These are phyloP conservation scores for Hoplodrina ambigua DNA, from an alignment of 2,888 invertebrate genomes.

Conservation along the genomic window DNA sequence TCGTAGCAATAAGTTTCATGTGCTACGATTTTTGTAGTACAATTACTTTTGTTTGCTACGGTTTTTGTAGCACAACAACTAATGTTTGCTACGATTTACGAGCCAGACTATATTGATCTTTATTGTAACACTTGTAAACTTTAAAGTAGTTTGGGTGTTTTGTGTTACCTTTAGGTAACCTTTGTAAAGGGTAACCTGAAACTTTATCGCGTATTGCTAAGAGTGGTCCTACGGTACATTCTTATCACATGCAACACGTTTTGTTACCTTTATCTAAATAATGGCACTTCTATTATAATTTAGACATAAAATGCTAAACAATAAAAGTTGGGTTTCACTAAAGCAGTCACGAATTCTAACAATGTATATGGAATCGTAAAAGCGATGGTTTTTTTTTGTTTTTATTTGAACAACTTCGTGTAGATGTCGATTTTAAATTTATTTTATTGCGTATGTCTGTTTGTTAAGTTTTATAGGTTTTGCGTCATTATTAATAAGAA, in stretches of 20 bases:
- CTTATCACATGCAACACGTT: not conserved
- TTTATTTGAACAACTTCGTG: slow-evolving; percentile 44
- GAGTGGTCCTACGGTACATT: slow-evolving; percentile 23
- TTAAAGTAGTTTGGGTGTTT: not conserved
- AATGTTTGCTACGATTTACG: not conserved
- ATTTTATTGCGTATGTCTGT: slow-evolving; percentile 45
- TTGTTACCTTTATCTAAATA: slow-evolving; percentile 37
- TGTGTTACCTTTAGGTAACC: not conserved
- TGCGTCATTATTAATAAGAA: slow-evolving; percentile 14
- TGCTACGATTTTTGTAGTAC: slow-evolving; percentile 40
- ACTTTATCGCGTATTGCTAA: not conserved
- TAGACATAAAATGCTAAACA: slow-evolving; percentile 60
- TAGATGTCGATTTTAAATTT: slow-evolving; percentile 56
- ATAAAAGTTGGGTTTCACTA: slow-evolving; percentile 58
- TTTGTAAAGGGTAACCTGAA: not conserved
- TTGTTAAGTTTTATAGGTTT: slow-evolving; percentile 42
- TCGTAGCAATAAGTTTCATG: slow-evolving; percentile 25
- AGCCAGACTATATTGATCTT: too few relatives aligned
- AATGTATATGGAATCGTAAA: slow-evolving; percentile 48
- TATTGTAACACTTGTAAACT: too few relatives aligned
- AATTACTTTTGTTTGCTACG: slow-evolving; percentile 18
- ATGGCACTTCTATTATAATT: slow-evolving; percentile 57
- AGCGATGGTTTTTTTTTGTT: slow-evolving; percentile 45
- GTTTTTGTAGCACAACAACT: not conserved
- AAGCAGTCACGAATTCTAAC: slow-evolving; percentile 52